Evolutionary conservation across 2,113 vertebrate species (phyloP).

Genomic region (Muscicapa adusta): DNA sequence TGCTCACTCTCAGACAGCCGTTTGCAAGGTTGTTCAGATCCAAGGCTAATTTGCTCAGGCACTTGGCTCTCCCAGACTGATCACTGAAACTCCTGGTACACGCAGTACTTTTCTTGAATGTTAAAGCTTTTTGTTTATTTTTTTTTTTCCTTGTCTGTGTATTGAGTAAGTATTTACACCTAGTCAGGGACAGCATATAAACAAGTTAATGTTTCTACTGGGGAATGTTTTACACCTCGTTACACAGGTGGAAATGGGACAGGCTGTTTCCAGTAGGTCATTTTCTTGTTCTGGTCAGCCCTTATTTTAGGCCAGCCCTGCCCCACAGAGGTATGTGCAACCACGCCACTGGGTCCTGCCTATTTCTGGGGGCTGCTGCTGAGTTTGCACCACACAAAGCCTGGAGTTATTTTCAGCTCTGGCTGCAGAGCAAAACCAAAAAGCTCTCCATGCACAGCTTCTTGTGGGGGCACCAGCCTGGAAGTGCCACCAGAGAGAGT

Average conservation of each 20-base stretch:
- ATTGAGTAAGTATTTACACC: constrained; percentile 24
- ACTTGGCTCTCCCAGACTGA: constrained; percentile 36
- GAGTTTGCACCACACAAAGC: neutral
- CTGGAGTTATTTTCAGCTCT: neutral
- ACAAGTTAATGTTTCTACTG: neutral
- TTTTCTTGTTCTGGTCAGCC: neutral
- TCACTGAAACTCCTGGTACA: constrained; percentile 51
- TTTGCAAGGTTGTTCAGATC: constrained; percentile 35
- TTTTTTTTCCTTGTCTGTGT: neutral
- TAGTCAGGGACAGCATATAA: neutral
- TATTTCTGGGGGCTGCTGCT: constrained; percentile 15
- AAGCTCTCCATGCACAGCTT: neutral
- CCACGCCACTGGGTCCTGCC: neutral
- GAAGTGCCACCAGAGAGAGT: neutral
- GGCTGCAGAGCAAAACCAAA: neutral
- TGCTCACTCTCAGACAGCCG: constrained; percentile 45
- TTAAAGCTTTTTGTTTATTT: neutral
- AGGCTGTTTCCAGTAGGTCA: constrained; percentile 15
- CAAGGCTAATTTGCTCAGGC: constrained; percentile 60
- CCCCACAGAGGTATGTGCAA: neutral
- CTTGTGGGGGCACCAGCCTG: neutral
- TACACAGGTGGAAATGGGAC: neutral
- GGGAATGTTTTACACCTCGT: constrained; percentile 1
- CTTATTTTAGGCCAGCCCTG: constrained; percentile 26
- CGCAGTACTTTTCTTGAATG: constrained; percentile 49